Conservation (phyloP, 2,113 vertebrate genomes). For the Trematocara zebra region DNA sequence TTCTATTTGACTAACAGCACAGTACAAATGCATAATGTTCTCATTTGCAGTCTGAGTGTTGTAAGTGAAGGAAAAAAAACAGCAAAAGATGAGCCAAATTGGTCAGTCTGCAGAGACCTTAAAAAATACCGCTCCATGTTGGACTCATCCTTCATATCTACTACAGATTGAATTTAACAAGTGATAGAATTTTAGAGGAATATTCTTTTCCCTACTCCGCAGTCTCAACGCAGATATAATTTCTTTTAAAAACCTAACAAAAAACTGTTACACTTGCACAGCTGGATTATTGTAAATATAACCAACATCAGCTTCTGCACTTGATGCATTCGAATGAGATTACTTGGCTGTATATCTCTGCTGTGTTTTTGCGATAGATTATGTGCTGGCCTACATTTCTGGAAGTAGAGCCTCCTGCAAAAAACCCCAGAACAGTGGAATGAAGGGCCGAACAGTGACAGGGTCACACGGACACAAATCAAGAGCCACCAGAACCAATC, state of each 20-base stretch:
- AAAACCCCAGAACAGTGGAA: slow-evolving; percentile 42
- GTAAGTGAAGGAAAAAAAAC: background rate
- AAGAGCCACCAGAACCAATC: slow-evolving; percentile 74
- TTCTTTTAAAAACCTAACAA: background rate
- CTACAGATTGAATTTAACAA: background rate
- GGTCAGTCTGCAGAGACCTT: slow-evolving; percentile 9
- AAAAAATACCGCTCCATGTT: background rate
- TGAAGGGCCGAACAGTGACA: slow-evolving; percentile 52
- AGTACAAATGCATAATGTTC: background rate
- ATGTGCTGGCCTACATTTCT: slow-evolving; percentile 21
- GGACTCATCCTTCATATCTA: slow-evolving; percentile 4
- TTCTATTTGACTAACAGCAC: background rate
- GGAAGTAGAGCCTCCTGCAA: slow-evolving; percentile 22
- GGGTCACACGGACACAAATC: slow-evolving; percentile 49
- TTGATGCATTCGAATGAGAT: background rate
- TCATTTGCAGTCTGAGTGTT: background rate
- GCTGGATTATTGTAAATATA: background rate
- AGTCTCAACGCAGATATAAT: background rate
- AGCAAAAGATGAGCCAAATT: slow-evolving; percentile 28
- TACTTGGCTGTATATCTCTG: slow-evolving; percentile 21
- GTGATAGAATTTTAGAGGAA: background rate
- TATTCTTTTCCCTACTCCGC: background rate
- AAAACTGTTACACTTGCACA: slow-evolving; percentile 6
- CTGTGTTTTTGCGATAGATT: slow-evolving; percentile 25
- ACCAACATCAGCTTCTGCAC: slow-evolving; percentile 1